Base-by-base conservation (phyloP, 2,797 vertebrate genomes). In the Catharus ustulatus region DNA sequence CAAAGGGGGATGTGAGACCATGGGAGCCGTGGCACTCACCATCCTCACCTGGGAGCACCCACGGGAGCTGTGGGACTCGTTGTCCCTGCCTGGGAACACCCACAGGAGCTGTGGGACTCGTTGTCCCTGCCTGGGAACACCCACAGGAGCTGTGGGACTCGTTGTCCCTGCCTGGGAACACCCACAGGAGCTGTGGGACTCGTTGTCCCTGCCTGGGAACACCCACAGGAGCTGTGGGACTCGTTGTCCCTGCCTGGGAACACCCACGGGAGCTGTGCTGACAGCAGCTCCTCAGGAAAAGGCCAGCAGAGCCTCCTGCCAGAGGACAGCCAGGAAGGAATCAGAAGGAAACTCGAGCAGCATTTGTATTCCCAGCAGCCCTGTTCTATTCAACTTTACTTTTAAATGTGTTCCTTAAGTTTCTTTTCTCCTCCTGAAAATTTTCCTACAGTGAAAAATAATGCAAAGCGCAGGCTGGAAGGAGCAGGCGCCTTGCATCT, bases 381-480 rank as follows among this genome's bases (percentile, higher is more conserved):
- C 49, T 13, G 13, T 64, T 81, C 79, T 75, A 75, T 84, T 75
- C 91, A 94, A 34, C 91, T 80, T 46, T 4, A 43, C 82, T 94
- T 95, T 62, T 45, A 88, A 94, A 90, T 69, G 75, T 49, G 48
- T 30, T 94, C 59, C 72, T 94, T 59, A 87, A 63, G 92, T 90
- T 95, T 87, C 85, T 94, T 94, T 89, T 91, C 81, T 84, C 83
- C 94, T 79, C 63, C 76, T 78, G 91, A 89, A 94, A 84, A 62
- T 95, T 91, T 86, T 94, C 69, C 87, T 87, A 55, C 64, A 26
- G 93, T 86, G 96, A 95, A 94, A 95, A 96, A 85, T 78, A 93
- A 88, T 61, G 90, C 90, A 61, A 38, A 54, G 83, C 12, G 0
- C 78, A 5, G 63, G 84, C 64, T 69, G 83, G 92, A 90, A 26